Percentiles rank a stretch among this genome's conserved stretches.
Evolutionary conservation across 2,113 vertebrate species (phyloP).

Genomic region (Pygoscelis antarcticus): DNA sequence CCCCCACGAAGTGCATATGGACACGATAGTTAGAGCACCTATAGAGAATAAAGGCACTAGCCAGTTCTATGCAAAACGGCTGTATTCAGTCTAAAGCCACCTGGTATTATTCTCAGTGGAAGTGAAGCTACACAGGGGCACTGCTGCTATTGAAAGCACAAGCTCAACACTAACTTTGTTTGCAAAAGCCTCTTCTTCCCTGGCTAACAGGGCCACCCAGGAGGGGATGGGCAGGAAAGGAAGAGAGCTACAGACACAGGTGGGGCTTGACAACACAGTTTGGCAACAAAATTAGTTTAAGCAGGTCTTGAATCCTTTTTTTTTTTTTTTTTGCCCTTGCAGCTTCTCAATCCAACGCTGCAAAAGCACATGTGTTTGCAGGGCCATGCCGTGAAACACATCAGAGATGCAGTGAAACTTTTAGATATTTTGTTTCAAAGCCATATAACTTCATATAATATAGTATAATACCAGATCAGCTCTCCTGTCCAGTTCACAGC

Average conservation of each 20-base stretch:
- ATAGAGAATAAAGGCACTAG: not conserved
- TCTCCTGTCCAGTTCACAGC: not conserved
- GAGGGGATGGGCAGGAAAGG: not conserved
- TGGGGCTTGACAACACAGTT: not conserved
- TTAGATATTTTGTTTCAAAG: not conserved
- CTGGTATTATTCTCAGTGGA: not conserved
- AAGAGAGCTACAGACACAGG: not conserved
- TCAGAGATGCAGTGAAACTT: not conserved
- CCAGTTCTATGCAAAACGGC: not conserved
- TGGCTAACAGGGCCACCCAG: conserved; percentile 22
- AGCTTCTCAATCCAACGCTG: not conserved
- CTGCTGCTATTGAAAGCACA: not conserved
- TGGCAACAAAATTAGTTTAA: not conserved
- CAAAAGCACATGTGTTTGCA: not conserved
- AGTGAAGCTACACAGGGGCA: not conserved
- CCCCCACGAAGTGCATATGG: not conserved
- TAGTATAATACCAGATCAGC: not conserved
- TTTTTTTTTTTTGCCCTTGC: not conserved
- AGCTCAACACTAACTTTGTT: not conserved
- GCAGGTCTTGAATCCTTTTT: not conserved
- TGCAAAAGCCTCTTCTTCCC: not conserved
- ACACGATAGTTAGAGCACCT: not conserved
- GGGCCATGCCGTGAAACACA: not conserved
- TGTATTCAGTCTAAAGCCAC: not conserved
- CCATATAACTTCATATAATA: not conserved